Evolutionary conservation across 1,140 invertebrate genomes (phyloP).

Genomic region (Temnothorax longispinosus): DNA sequence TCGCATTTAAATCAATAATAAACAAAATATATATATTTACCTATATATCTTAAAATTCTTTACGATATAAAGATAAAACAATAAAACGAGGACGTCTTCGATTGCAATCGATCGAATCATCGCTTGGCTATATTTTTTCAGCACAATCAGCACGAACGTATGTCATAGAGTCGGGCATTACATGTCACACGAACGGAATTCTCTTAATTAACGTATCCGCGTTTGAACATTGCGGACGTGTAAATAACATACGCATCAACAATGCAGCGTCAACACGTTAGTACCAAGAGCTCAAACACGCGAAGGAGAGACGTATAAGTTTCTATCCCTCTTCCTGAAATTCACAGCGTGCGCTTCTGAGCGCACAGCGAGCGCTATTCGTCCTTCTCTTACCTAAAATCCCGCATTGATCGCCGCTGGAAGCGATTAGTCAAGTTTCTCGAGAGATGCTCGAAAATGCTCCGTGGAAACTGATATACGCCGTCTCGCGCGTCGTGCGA

Average conservation of each 20-base stretch:
- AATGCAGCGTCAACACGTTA: constrained; percentile 27
- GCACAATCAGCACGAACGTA: not conserved
- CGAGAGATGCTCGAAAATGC: constrained; percentile 14
- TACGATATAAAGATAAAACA: not conserved
- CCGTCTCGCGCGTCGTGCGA: constrained; percentile 8
- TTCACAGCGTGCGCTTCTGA: constrained; percentile 26
- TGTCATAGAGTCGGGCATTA: constrained; percentile 14
- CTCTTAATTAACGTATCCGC: constrained; percentile 36
- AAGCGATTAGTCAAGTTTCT: constrained; percentile 49
- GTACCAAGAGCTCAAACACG: not conserved
- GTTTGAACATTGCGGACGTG: constrained; percentile 3
- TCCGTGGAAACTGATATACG: constrained; percentile 39
- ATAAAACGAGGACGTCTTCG: not conserved
- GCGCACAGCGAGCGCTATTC: not conserved
- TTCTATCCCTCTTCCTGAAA: constrained; percentile 34
- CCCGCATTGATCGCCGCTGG: constrained; percentile 36
- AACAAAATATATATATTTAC: not conserved
- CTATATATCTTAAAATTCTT: not conserved
- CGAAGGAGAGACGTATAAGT: not conserved
- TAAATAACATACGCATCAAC: constrained; percentile 26
- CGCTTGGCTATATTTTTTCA: not conserved
- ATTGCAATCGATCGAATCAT: not conserved
- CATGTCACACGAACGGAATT: constrained; percentile 47
- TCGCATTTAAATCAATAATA: not conserved
- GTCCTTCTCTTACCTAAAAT: constrained; percentile 2